These are phyloP conservation scores for Eristalis intricaria DNA, from an alignment of 2,888 invertebrate species.

Conservation along the genomic window DNA sequence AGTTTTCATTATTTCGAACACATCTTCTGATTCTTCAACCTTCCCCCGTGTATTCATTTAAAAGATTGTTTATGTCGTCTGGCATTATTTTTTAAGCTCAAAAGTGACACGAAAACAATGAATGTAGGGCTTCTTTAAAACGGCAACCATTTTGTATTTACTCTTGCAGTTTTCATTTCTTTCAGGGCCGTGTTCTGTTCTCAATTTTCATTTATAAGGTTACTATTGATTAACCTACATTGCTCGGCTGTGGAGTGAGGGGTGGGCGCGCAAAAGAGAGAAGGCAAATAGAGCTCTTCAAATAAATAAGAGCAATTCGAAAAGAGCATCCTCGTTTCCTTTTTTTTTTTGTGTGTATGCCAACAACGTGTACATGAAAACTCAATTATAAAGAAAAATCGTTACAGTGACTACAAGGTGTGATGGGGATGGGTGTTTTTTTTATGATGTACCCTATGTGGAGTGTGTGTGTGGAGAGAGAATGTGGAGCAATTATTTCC, in stretches of 20 bases:
- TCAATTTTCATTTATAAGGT: conserved; percentile 53
- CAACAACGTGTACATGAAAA: conserved; percentile 52
- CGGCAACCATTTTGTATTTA: conserved; percentile 4
- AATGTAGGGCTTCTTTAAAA: conserved; percentile 32
- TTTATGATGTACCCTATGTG: conserved; percentile 5
- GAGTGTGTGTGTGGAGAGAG: not conserved
- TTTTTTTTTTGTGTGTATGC: not conserved
- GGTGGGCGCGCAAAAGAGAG: not conserved
- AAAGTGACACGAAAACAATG: conserved; percentile 22
- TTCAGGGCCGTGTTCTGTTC: conserved; percentile 53
- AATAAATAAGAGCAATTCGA: conserved; percentile 50
- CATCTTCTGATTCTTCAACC: not conserved
- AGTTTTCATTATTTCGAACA: not conserved
- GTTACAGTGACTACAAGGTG: not conserved
- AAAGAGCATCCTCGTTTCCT: conserved; percentile 55
- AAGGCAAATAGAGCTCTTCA: not conserved
- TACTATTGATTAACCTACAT: conserved; percentile 67
- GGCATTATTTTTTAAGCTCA: conserved; percentile 9
- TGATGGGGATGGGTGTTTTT: too few relatives aligned
- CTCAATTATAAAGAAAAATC: conserved; percentile 50
- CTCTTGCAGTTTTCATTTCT: conserved; percentile 23
- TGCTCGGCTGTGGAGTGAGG: conserved; percentile 9
- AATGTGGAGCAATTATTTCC: not conserved
- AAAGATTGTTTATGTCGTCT: not conserved
- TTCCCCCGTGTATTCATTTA: not conserved